Evolutionary conservation across 2,888 invertebrate species (phyloP).

Genomic region (Phytoseiulus persimilis): DNA sequence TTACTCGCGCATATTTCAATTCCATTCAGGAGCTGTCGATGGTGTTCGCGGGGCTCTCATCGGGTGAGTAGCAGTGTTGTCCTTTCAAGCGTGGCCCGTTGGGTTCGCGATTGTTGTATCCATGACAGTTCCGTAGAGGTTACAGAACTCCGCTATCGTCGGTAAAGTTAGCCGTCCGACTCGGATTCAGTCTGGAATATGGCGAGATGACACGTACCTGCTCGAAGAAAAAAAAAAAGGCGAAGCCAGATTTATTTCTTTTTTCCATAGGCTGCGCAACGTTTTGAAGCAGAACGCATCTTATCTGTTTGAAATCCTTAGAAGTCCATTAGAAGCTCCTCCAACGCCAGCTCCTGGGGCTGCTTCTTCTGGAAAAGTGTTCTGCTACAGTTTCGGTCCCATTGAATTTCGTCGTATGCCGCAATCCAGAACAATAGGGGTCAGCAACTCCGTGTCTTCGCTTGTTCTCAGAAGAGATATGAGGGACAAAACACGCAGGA

Average conservation of each 20-base stretch:
- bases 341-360: not conserved
- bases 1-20: no score
- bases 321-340: not conserved
- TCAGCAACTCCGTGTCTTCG: not conserved
- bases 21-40: no score
- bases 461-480: not conserved
- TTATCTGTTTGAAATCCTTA: not conserved
- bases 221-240: not conserved
- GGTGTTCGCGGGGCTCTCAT: not conserved
- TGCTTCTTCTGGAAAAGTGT: not conserved
- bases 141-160: not conserved
- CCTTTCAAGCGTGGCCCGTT: not conserved
- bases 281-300: not conserved
- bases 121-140: not conserved
- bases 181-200: not conserved
- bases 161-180: not conserved
- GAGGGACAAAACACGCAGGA: not conserved
- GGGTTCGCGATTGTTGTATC: not conserved
- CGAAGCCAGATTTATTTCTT: not conserved
- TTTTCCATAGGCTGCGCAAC: not conserved
- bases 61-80: not conserved
- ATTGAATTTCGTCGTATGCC: not conserved
- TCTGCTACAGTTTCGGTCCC: not conserved
- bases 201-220: not conserved
- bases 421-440: not conserved